These are phyloP conservation scores for Ischnus inquisitorius DNA, from an alignment of 2,888 invertebrate species.

Conservation along the genomic window DNA sequence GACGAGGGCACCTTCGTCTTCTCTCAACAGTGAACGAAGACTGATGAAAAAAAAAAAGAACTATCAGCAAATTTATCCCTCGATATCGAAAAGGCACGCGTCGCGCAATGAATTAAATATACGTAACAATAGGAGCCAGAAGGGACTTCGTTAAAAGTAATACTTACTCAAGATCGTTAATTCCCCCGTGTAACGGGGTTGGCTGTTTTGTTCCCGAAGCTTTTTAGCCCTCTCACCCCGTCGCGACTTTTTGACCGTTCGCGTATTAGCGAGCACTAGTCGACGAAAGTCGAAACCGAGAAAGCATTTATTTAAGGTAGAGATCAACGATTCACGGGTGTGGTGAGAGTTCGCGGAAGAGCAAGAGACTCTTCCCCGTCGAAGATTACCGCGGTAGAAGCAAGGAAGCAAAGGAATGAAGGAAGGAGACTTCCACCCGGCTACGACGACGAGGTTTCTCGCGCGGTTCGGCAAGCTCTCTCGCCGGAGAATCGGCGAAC, in stretches of 20 bases:
- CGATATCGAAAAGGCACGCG: neutral
- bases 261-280: slow-evolving; percentile 58
- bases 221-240: neutral
- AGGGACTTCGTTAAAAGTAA: slow-evolving; percentile 20
- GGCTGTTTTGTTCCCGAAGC: slow-evolving; percentile 28
- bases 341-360: slow-evolving; percentile 53
- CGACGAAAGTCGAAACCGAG: slow-evolving; percentile 76
- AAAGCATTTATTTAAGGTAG: slow-evolving; percentile 83
- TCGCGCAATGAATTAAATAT: neutral
- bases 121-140: neutral
- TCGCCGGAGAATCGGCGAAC: slow-evolving; percentile 57
- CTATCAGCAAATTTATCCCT: neutral
- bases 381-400: slow-evolving; percentile 80
- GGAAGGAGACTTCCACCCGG: slow-evolving; percentile 69
- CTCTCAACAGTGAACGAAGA: slow-evolving; percentile 19
- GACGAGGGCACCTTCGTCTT: slow-evolving; percentile 55
- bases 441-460: slow-evolving; percentile 52
- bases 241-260: slow-evolving; percentile 74
- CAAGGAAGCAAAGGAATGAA: slow-evolving; percentile 48
- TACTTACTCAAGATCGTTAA: slow-evolving; percentile 27
- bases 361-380: slow-evolving; percentile 75
- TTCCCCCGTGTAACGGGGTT: slow-evolving; percentile 51
- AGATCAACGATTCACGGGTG: slow-evolving; percentile 80
- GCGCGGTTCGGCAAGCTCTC: slow-evolving; percentile 49
- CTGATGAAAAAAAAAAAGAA: neutral